Evolutionary conservation across 2,797 vertebrate species (phyloP), one percentile per base, ranked within the genome.

Genomic region (Propithecus deckenii): DNA sequence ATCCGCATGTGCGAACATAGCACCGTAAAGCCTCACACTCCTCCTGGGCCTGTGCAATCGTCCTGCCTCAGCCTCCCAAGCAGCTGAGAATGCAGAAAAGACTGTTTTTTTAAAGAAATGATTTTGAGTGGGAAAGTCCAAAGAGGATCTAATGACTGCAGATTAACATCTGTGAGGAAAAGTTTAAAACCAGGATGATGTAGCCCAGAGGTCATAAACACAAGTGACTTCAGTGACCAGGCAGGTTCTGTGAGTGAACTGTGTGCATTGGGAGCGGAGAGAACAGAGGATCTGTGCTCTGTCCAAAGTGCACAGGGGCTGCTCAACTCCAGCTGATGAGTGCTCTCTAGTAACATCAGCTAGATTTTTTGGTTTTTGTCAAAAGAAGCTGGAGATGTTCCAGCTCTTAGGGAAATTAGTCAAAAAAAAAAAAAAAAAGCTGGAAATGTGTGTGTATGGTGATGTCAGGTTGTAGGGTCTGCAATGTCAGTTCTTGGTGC

Each of bases 91-190:
- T 75, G 20, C 46, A 50, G 75, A 52, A 50, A 52, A 52, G 48
- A 20, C 38, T 57, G 41, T 38, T 28, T 79, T 12, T 13, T 35
- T 28, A 25, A 83, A n/a, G 11, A 57, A 84, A 48, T 87, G n/a
- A 25, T 76, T 86, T 65, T 76, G 20, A 52, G 30, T 52, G 10
- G 52, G 22, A 38, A 94, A 86, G 25, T 76, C 57, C 72, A 69
- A 79, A 80, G 52, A 94, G 8, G 55, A 74, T 32, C 61, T 94
- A 67, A 78, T 25, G 48, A 78, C 18, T 57, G 2, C 41, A 72
- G 84, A 81, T 89, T 63, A 50, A 71, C 32, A 69, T 72, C 76
- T 85, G 48, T 7, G 38, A 79, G 80, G 55, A 57, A 92, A 59
- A 90, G 25, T 41, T 88, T 71, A 59, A 93, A 92, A 38, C 61